Percentiles rank a stretch among this genome's conserved stretches.
Evolutionary conservation across 2,113 vertebrate species (phyloP).

Genomic region (Suncus etruscus): DNA sequence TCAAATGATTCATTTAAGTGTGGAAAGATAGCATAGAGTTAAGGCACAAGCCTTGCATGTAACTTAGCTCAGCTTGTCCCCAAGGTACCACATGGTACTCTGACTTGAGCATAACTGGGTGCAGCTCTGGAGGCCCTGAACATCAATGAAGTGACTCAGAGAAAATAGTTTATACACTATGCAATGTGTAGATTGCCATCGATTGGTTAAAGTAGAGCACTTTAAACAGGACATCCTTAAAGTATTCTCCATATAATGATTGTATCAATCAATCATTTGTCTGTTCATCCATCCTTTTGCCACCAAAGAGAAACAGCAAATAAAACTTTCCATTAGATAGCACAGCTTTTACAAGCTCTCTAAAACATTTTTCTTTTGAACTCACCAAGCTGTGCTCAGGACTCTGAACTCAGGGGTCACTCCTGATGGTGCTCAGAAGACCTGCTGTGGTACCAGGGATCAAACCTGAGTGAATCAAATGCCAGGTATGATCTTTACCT

Average conservation of each 20-base stretch:
- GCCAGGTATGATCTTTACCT: no score
- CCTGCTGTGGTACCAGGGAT: no score
- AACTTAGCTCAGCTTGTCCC: neutral
- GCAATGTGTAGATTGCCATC: neutral
- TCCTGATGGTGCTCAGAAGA: no score
- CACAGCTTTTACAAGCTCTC: neutral
- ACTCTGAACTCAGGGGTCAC: no score
- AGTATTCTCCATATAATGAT: neutral
- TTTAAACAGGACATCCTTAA: conserved; percentile 19
- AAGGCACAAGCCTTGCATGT: neutral
- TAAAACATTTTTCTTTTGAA: neutral
- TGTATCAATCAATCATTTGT: neutral
- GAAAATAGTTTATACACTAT: neutral
- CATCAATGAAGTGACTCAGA: neutral
- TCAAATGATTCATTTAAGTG: conserved; percentile 11
- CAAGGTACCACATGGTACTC: neutral
- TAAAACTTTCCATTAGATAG: neutral
- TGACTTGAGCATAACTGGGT: no score
- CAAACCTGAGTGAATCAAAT: no score
- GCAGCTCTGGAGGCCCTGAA: no score
- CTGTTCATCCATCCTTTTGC: neutral
- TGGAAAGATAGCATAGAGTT: neutral
- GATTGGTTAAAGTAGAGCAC: neutral
- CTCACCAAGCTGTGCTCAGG: no score
- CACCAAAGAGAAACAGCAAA: neutral